Evolutionary conservation across 1,140 invertebrate genomes (phyloP), one percentile per base, ranked within the genome.

Genomic region (Cydia strobilella): DNA sequence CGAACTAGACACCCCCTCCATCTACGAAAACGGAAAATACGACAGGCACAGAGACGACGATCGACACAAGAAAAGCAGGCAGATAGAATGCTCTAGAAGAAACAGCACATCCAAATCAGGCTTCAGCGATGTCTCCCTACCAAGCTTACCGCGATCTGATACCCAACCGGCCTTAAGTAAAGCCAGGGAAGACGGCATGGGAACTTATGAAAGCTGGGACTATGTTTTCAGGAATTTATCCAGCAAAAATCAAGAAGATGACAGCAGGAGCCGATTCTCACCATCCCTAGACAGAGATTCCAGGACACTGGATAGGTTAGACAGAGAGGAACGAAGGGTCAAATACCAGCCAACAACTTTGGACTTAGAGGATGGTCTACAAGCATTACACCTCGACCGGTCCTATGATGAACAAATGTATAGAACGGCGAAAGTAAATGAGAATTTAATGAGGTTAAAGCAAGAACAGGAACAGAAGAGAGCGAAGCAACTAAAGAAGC

Each of bases 221-320:
- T 97, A 96, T 84, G 96, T 97, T 0, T 97, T 96, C 82, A 94
- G 95, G 77, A 96, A 96, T 87, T 89, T 97, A 3, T 95, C 96
- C 75, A 96, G 94, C 79, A 94, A 95, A 78, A 95, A 96, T 1
- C 96, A 97, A 79, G 95, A 94, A 2, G 94, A 94, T 3, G 95
- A 96, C 71, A 87, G 94, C 18, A 94, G 94, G 10, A 95, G 95
- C 87, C 87, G 96, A 35, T 90, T 95, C 48, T 94, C 92, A 4
- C 90, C 91, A 7, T 90, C 90, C 18, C 75, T 90, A 5, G 91
- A 93, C 27, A 86, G 91, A 73, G 92, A 93, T 82, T 93, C 93
- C 0, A 87, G 90, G 75, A 93, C 91, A 0, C 76, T 93, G 1
- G 90, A 91, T 23, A 85, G 92, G 76, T 81, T 89, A 79, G 87